A percentile compares a stretch with the other conserved stretches of the same genome.
phyloP scores from a whole-genome alignment of 2,888 invertebrate genomes.

The Synergus laeviventris region DNA sequence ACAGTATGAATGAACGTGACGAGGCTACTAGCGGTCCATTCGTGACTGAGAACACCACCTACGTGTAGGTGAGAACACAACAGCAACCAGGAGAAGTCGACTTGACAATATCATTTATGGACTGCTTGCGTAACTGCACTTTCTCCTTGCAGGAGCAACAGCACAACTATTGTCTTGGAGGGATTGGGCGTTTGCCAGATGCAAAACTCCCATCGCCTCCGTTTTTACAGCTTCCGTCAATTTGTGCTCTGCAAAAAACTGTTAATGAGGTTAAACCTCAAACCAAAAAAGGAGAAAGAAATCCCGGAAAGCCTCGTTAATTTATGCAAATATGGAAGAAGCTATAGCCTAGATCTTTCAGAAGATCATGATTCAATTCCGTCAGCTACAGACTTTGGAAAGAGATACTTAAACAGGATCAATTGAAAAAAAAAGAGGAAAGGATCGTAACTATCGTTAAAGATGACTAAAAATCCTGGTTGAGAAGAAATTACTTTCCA shows the following conservation, averaged over 20 bases:
- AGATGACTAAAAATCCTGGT: neutral
- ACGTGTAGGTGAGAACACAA: conserved; percentile 49
- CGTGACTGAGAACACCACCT: conserved; percentile 59
- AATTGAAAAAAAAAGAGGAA: neutral
- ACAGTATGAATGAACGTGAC: conserved; percentile 56
- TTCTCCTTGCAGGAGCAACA: conserved; percentile 66
- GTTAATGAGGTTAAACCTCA: conserved; percentile 7
- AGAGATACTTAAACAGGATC: neutral
- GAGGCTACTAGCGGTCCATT: conserved; percentile 61
- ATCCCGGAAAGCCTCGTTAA: neutral
- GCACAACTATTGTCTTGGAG: conserved; percentile 52
- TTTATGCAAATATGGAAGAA: neutral
- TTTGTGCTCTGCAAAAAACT: conserved; percentile 7
- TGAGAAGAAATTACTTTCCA: neutral
- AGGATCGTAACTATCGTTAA: neutral
- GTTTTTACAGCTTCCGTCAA: conserved; percentile 28
- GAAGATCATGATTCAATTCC: neutral
- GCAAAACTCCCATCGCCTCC: conserved; percentile 6
- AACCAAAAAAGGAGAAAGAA: neutral
- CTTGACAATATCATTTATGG: conserved; percentile 75
- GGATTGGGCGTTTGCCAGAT: conserved; percentile 43
- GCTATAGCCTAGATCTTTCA: neutral
- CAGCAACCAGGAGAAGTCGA: conserved; percentile 48
- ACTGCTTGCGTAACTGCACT: conserved; percentile 72
- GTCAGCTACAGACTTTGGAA: neutral